Base-by-base conservation (phyloP, 1,140 invertebrate species). In the Zeugodacus cucurbitae region DNA sequence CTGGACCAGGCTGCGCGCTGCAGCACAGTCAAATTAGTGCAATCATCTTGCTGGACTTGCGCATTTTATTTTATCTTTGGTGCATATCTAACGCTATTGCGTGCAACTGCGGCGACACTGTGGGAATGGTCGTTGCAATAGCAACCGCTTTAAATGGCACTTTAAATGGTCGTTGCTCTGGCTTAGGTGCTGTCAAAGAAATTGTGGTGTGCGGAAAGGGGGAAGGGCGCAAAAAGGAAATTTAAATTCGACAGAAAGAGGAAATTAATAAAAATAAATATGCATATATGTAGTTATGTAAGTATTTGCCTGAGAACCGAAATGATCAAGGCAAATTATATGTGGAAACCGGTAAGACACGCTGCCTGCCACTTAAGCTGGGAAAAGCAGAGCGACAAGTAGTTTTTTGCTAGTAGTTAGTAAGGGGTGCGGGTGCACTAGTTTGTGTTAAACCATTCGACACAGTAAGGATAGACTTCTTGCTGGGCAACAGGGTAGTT, bases 11-110 rank as follows among this genome's bases (percentile, higher is more conserved):
- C 6, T 44, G 58, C 7, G 14, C 41, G 41, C 34, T 74, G 86
- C 10, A 4, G 3, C 34, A 67, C 59, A 86, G 57, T 44, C 90
- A 92, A 92, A 92, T 92, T 92, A 92, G 91, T 92, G 90, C 91
- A 92, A 92, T 92, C 91, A 92, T 87, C 87, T 87, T 67, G 87
- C 37, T 64, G 54, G n/a, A 67, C 59, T 67, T 34, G n/a, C 34
- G 29, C 44, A 58, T n/a, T 48, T 34, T 59, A 22, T 86, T 58
- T 87, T 87, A 87, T 87, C 85, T 87, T 87, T 87, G 54, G 8
- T 82, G 26, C 74, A 62, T 62, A 87, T 87, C 85, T 59, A 62
- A 59, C 17, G 41, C 85, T 8, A 87, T 59, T 87, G 14, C 85
- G 37, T 29, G 20, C 32, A 54, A 87, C 29, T 22, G 34, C 48